Base-by-base conservation (phyloP, 2,888 invertebrate species). In the Mactromeris polynyma region DNA sequence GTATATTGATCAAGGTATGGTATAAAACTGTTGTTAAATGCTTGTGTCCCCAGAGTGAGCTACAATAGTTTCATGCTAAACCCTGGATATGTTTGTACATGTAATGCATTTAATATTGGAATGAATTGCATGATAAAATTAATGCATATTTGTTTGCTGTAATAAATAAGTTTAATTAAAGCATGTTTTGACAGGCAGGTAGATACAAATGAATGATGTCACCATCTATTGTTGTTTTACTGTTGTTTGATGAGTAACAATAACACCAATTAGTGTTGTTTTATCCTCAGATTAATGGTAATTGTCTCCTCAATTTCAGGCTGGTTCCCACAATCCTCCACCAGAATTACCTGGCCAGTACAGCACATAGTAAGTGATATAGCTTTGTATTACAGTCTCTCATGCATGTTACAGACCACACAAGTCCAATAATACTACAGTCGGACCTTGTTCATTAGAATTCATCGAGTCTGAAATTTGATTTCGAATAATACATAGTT, bases 271-370 rank as follows among this genome's bases (percentile, higher is more conserved):
- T 64, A 11, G n/a, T 64, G 58, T 64, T 64, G 58, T 64, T 64
- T 64, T 26, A 9, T 64, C n/a, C 2, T 64, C 26, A 7, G 6
- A 64, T 26, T 64, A 26, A 64, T 26, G 26, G 31, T 31, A 33
- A 33, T 73, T 33, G 14, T 73, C 17, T 89, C 81, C 33, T 93
- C 19, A 86, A 85, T 94, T 95, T 89, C 93, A 95, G 94, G 90
- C 91, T 77, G 91, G 89, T 51, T 83, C 93, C n/a, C 95, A 96
- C 91, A 96, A 96, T 88, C 96, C 96, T 69, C 96, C 96, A 21
- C 95, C 96, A 78, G 96, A 96, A 80, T 95, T 95, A 86, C 96
- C 96, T 58, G 96, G 96, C 84, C 95, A 96, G 93, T 95, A 95
- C 92, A 96, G 95, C 84, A 94, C 95, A 91, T 96, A 96, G 96